Evolutionary conservation across 2,888 invertebrate species (phyloP).

Genomic region (Euplexia lucipara): DNA sequence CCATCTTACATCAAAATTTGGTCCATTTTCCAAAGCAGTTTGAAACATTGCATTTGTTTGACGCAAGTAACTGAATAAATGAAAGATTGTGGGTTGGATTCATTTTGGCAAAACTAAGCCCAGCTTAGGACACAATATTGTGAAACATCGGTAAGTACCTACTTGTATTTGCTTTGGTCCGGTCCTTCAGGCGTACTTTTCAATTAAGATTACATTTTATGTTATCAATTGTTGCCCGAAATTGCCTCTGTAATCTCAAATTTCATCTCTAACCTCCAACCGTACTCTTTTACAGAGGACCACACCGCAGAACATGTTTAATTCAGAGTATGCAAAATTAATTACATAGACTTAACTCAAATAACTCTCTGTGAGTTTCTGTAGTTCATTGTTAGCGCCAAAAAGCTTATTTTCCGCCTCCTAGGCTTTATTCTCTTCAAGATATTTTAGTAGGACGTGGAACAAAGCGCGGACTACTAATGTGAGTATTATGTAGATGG

Average conservation of each 20-base stretch:
- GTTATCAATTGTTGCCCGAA: slow-evolving; percentile 20
- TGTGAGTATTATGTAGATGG: slow-evolving; percentile 65
- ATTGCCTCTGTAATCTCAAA: slow-evolving; percentile 27
- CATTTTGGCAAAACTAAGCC: no score
- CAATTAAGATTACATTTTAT: slow-evolving; percentile 13
- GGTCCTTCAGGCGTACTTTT: slow-evolving; percentile 8
- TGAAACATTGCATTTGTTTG: no score
- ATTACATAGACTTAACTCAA: slow-evolving; percentile 57
- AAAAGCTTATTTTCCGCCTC: slow-evolving; percentile 67
- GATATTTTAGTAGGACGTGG: slow-evolving; percentile 62
- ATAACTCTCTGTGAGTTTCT: slow-evolving; percentile 49
- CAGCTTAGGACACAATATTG: no score
- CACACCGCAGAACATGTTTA: slow-evolving; percentile 34
- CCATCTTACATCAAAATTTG: no score
- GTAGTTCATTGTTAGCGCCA: slow-evolving; percentile 60
- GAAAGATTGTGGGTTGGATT: no score
- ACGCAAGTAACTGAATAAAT: no score
- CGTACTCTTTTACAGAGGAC: slow-evolving; percentile 5
- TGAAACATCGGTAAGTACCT: no score
- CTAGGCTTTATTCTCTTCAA: slow-evolving; percentile 64
- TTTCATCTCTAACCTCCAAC: slow-evolving; percentile 30
- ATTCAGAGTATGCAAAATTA: slow-evolving; percentile 61
- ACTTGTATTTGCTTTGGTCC: neutral
- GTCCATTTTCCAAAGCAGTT: no score
- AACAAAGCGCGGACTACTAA: slow-evolving; percentile 66